These are phyloP conservation scores for Drosophila heteroneura DNA, from an alignment of 2,888 invertebrate species.

Conservation along the genomic window DNA sequence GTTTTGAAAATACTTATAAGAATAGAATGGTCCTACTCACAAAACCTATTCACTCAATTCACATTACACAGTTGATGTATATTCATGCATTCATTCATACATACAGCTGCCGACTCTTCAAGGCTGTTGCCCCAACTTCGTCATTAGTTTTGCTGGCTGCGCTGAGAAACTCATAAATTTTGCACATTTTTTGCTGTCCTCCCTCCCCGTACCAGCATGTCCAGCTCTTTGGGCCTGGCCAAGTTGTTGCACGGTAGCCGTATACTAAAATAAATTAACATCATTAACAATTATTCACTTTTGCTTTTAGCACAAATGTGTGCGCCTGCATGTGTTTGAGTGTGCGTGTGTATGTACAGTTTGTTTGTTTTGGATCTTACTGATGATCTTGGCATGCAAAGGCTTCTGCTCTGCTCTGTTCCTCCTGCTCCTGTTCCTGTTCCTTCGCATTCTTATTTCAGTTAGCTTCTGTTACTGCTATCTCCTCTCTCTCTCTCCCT, in stretches of 20 bases:
- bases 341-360: constrained; percentile 59
- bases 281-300: constrained; percentile 76
- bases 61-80: constrained; percentile 1
- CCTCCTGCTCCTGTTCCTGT: constrained; percentile 11
- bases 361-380: constrained; percentile 36
- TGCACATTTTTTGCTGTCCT: constrained; percentile 23
- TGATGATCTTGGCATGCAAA: constrained; percentile 40
- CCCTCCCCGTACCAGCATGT: neutral
- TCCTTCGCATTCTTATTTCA: constrained; percentile 12
- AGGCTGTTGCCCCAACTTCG: constrained; percentile 21
- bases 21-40: neutral
- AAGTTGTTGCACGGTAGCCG: constrained; percentile 64
- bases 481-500: constrained; percentile 30
- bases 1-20: neutral
- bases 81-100: constrained; percentile 31
- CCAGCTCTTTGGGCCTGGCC: constrained; percentile 1
- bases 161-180: constrained; percentile 46
- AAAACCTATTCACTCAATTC: constrained; percentile 3
- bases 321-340: constrained; percentile 7
- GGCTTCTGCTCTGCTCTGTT: constrained; percentile 12
- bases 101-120: constrained; percentile 21
- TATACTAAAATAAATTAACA: constrained; percentile 69
- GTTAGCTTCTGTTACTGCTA: constrained; percentile 47
- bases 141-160: constrained; percentile 38
- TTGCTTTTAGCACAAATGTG: constrained; percentile 65